phyloP scores from a whole-genome alignment of 2,113 vertebrate species.

The Pipra filicauda region DNA sequence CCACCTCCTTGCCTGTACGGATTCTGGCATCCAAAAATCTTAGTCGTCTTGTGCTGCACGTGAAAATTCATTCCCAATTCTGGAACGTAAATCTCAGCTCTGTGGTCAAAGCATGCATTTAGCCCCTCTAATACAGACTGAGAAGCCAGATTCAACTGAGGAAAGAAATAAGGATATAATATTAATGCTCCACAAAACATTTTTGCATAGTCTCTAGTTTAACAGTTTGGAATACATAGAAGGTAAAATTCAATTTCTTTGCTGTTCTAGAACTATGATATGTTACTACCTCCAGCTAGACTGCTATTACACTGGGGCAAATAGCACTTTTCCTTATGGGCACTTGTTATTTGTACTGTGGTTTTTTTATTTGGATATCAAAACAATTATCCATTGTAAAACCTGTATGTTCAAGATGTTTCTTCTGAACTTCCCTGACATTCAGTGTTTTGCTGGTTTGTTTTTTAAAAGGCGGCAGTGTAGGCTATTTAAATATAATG shows the following conservation, averaged over 20 bases:
- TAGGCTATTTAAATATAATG: background rate
- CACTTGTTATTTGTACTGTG: background rate
- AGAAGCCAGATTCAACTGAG: conserved; percentile 91
- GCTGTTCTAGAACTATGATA: background rate
- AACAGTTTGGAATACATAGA: background rate
- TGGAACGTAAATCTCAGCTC: conserved; percentile 93
- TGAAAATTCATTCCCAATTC: conserved; percentile 92
- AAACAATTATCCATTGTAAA: background rate
- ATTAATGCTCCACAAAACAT: background rate
- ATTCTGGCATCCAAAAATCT: conserved; percentile 98
- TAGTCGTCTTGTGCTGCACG: conserved; percentile 90
- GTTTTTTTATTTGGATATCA: background rate
- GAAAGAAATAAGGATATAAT: background rate
- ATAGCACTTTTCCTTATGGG: background rate
- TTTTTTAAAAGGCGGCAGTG: background rate
- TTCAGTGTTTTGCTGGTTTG: background rate
- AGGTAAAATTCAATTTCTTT: background rate
- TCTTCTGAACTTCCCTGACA: background rate
- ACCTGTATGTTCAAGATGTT: background rate
- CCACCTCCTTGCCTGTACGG: conserved; percentile 95
- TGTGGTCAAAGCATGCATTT: conserved; percentile 96
- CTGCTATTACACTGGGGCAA: background rate
- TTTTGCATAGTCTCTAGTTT: background rate
- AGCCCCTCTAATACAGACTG: conserved; percentile 97
- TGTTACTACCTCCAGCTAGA: background rate